A percentile compares a stretch with the other conserved stretches of the same genome.
These are phyloP conservation scores for Neolamprologus multifasciatus DNA, from an alignment of 2,797 vertebrate genomes.

Conservation along the genomic window DNA sequence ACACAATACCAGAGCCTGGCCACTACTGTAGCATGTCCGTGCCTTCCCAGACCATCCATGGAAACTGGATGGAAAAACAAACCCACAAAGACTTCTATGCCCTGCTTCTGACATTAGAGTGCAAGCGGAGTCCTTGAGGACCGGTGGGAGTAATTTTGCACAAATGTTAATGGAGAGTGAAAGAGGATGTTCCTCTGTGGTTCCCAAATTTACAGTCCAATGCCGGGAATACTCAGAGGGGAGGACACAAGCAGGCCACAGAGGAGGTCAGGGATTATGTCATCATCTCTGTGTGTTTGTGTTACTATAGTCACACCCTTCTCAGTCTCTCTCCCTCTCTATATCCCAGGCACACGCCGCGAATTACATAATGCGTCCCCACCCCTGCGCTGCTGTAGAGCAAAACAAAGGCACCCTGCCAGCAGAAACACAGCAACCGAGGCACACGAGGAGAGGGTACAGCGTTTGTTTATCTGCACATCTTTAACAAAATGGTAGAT, in stretches of 20 bases:
- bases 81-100: neutral
- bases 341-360: constrained; percentile 44
- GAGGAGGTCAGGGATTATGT: constrained; percentile 64
- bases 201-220: constrained; percentile 37
- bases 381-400: constrained; percentile 44
- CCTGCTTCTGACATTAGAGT: constrained; percentile 4
- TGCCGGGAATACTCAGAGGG: constrained; percentile 41
- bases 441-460: constrained; percentile 14
- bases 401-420: constrained; percentile 60
- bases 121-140: constrained; percentile 3
- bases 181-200: constrained; percentile 42
- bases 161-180: constrained; percentile 28
- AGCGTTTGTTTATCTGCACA: constrained; percentile 5
- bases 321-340: constrained; percentile 2
- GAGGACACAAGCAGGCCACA: neutral
- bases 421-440: constrained; percentile 53
- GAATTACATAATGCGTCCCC: constrained; percentile 60
- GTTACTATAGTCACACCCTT: constrained; percentile 53
- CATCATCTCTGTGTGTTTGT: constrained; percentile 32
- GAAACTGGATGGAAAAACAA: constrained; percentile 27
- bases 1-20: neutral
- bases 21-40: neutral
- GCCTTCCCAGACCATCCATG: neutral
- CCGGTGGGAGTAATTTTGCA: neutral
- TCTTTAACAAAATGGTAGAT: neutral